Conservation (phyloP, 1,140 invertebrate genomes). For the Aphelenchoides avenae region DNA sequence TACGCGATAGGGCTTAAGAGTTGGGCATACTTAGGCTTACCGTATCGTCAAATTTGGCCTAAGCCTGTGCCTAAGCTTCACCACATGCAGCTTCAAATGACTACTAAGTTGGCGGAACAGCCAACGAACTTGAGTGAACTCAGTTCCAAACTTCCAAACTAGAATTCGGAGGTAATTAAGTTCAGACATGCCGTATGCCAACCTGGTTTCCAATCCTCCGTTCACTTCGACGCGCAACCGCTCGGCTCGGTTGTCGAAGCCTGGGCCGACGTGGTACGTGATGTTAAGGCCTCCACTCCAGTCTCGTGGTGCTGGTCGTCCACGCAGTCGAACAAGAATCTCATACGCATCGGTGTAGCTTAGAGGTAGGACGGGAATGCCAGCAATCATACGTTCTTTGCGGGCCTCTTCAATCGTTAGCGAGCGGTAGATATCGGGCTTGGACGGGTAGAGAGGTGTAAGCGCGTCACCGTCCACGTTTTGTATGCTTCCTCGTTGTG, state of each 20-base stretch:
- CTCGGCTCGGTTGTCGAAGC: constrained; percentile 15
- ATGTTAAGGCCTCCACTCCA: constrained; percentile 58
- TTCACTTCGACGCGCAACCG: constrained; percentile 46
- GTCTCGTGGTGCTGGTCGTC: constrained; percentile 34
- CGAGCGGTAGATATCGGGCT: constrained; percentile 36
- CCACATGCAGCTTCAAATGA: too few relatives aligned
- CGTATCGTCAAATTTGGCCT: too few relatives aligned
- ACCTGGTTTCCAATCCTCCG: constrained; percentile 37
- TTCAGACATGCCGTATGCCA: too few relatives aligned
- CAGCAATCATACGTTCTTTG: constrained; percentile 35
- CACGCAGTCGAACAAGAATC: constrained; percentile 39
- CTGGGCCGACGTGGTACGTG: constrained; percentile 51
- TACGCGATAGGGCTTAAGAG: too few relatives aligned
- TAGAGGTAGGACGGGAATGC: constrained; percentile 53
- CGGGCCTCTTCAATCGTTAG: constrained; percentile 48
- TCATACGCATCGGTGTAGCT: constrained; percentile 54
- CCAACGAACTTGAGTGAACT: too few relatives aligned
- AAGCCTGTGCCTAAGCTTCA: too few relatives aligned
- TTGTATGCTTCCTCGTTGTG: constrained; percentile 49
- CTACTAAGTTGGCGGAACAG: too few relatives aligned
- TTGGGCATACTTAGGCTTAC: too few relatives aligned
- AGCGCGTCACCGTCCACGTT: constrained; percentile 50
- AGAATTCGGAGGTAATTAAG: too few relatives aligned
- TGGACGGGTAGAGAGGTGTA: constrained; percentile 52
- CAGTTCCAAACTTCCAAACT: too few relatives aligned